These are phyloP conservation scores for Paracentrotus lividus DNA, from an alignment of 53 echinoderm and acorn worm genomes.

Conservation along the genomic window DNA sequence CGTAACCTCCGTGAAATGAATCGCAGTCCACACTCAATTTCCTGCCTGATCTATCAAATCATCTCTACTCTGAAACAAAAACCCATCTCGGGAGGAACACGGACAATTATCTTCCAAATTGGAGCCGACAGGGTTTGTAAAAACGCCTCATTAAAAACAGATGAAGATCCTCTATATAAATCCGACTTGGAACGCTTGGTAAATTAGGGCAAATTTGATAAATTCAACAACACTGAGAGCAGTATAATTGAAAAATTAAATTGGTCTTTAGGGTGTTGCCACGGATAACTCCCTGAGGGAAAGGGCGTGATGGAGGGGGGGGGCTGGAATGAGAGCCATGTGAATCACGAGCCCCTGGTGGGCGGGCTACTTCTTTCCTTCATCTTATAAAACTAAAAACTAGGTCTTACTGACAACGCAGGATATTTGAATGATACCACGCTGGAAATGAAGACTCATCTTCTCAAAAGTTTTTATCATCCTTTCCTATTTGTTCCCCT, in stretches of 20 bases:
- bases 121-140: slow-evolving; percentile 4
- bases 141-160: slow-evolving; percentile 29
- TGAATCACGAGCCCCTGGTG: slow-evolving; percentile 24
- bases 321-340: slow-evolving; percentile 13
- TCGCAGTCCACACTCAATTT: slow-evolving; percentile 42
- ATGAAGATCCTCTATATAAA: slow-evolving; percentile 28
- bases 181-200: neutral
- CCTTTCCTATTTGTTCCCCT: neutral
- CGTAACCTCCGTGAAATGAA: neutral
- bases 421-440: slow-evolving; percentile 57
- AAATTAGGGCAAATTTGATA: neutral
- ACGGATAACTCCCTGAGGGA: neutral
- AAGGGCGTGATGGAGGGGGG: neutral
- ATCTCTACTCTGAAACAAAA: neutral
- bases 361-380: neutral
- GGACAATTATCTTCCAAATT: slow-evolving; percentile 35
- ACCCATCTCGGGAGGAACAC: neutral
- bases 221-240: slow-evolving; percentile 21
- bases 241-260: slow-evolving; percentile 45
- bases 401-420: slow-evolving; percentile 67
- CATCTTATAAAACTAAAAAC: neutral
- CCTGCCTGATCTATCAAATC: neutral
- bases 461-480: slow-evolving; percentile 20
- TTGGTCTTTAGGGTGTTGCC: slow-evolving; percentile 35
- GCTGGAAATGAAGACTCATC: slow-evolving; percentile 48